phyloP scores from a whole-genome alignment of 2,888 invertebrate species.

The Xanthorhoe spadicearia region DNA sequence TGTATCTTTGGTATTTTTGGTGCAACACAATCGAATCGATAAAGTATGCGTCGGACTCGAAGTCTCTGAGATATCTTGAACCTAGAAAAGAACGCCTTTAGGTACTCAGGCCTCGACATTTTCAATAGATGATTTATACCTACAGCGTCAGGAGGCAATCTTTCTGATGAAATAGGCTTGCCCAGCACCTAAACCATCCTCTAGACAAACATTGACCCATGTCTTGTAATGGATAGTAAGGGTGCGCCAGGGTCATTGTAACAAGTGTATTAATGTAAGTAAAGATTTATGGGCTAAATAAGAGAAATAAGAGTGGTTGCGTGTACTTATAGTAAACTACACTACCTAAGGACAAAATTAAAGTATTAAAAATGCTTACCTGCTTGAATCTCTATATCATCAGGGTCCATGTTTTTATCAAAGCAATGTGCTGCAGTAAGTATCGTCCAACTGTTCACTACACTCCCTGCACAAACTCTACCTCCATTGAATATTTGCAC shows the following conservation, averaged over 20 bases:
- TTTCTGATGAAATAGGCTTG: no score
- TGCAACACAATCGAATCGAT: slow-evolving; percentile 55
- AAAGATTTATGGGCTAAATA: no score
- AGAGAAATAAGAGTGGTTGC: no score
- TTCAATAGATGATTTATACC: no score
- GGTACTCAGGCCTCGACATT: no score
- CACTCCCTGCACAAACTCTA: not conserved
- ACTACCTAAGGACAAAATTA: not conserved
- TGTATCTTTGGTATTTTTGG: slow-evolving; percentile 59
- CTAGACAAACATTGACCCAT: no score
- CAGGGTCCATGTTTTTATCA: not conserved
- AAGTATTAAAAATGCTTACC: not conserved
- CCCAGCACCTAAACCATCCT: no score
- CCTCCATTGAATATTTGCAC: not conserved
- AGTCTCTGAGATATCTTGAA: slow-evolving; percentile 59
- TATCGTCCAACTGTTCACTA: not conserved
- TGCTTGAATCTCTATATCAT: not conserved
- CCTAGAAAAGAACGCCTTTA: slow-evolving; percentile 48
- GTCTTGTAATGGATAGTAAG: no score
- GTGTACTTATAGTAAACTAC: not conserved
- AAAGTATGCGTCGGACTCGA: slow-evolving; percentile 48
- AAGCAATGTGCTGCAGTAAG: not conserved
- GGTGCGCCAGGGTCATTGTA: no score
- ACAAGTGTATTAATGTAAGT: no score
- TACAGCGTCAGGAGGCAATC: no score